Conservation (phyloP, 2,888 invertebrate species). For the Deladenus siricidicola region DNA sequence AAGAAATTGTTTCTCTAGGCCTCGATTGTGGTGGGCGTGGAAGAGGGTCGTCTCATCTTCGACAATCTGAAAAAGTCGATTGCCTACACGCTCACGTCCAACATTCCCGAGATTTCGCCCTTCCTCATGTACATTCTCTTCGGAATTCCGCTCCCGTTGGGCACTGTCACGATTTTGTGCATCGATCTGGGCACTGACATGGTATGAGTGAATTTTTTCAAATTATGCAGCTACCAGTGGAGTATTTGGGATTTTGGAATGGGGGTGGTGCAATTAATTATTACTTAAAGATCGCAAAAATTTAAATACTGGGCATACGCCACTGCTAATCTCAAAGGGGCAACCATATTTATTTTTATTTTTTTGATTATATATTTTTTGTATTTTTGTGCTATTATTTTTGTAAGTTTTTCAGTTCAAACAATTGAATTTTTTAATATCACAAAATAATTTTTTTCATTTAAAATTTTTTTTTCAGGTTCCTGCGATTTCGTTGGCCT, state of each 20-base stretch:
- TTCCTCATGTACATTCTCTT: slow-evolving; percentile 59
- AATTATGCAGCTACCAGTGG: not conserved
- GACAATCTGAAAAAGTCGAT: slow-evolving; percentile 61
- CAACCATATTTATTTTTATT: too few species aligned
- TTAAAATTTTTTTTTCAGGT: slow-evolving; percentile 24
- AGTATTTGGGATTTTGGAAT: too few species aligned
- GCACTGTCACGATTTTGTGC: slow-evolving; percentile 60
- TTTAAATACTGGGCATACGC: too few species aligned
- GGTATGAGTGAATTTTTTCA: slow-evolving; percentile 45
- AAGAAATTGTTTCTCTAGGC: slow-evolving; percentile 55
- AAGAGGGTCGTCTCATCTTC: slow-evolving; percentile 61
- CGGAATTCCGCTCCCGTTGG: slow-evolving; percentile 59
- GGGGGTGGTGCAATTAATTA: too few species aligned
- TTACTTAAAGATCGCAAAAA: not conserved
- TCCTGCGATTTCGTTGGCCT: slow-evolving; percentile 68
- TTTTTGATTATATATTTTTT: too few species aligned
- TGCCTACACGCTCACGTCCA: slow-evolving; percentile 59
- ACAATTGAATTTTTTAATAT: not conserved
- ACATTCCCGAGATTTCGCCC: slow-evolving; percentile 59
- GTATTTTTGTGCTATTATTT: too few species aligned
- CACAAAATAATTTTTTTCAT: not conserved
- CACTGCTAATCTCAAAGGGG: too few species aligned
- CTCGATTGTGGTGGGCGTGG: slow-evolving; percentile 83
- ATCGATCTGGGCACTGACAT: slow-evolving; percentile 61
- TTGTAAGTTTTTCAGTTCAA: too few species aligned